These are phyloP conservation scores for Dermolepida albohirtum DNA, from an alignment of 2,888 invertebrate species.

Conservation along the genomic window DNA sequence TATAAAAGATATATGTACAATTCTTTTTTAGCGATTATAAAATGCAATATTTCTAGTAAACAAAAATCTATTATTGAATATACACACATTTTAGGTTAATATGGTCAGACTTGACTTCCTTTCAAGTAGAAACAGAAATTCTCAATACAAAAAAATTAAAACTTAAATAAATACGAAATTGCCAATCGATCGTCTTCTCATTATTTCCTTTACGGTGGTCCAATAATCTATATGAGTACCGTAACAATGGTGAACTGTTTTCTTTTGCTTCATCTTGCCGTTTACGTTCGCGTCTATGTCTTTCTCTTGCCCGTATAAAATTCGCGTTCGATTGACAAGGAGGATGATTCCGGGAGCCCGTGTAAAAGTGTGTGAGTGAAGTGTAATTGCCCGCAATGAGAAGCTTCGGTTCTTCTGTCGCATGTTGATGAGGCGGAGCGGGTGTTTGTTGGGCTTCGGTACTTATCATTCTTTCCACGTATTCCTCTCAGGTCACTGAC, in stretches of 20 bases:
- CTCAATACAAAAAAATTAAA: constrained; percentile 16
- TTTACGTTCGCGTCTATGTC: constrained; percentile 15
- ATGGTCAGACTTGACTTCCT: constrained; percentile 9
- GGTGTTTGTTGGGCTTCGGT: constrained; percentile 44
- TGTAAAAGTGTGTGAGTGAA: constrained; percentile 41
- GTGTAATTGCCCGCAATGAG: constrained; percentile 47
- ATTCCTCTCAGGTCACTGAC: constrained; percentile 59
- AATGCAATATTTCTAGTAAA: no score
- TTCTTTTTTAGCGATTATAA: no score
- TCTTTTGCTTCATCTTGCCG: constrained; percentile 18
- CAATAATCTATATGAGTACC: constrained; percentile 39
- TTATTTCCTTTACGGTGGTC: constrained; percentile 45
- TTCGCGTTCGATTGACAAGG: constrained; percentile 13
- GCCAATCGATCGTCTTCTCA: constrained; percentile 45
- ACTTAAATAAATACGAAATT: constrained; percentile 42
- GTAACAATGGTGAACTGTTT: constrained; percentile 40
- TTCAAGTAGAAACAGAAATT: constrained; percentile 13
- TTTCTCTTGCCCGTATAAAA: constrained; percentile 10
- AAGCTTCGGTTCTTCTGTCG: constrained; percentile 42
- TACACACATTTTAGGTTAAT: not conserved
- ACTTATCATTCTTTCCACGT: constrained; percentile 55
- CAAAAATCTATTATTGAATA: not conserved
- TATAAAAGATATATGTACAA: no score
- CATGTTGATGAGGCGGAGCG: constrained; percentile 48
- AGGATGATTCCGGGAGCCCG: constrained; percentile 24